Evolutionary conservation across 2,797 vertebrate species (phyloP).

Genomic region (Urophycis tenuis): DNA sequence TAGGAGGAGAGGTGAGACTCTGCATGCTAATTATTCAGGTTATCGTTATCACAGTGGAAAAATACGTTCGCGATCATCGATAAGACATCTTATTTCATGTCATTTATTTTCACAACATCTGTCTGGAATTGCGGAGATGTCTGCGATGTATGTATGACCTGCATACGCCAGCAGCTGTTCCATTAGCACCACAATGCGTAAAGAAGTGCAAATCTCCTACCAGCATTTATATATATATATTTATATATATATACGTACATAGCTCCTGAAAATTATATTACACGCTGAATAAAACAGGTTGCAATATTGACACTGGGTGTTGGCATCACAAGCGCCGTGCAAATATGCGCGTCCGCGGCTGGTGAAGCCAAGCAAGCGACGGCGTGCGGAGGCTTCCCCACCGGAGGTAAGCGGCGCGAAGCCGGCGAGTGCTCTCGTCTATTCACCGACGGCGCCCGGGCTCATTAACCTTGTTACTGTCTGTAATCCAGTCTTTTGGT

Average conservation of each 20-base stretch:
- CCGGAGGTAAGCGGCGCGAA: not conserved
- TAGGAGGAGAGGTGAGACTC: constrained; percentile 23
- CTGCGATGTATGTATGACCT: no score
- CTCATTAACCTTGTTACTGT: not conserved
- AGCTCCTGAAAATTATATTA: not conserved
- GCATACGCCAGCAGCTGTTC: no score
- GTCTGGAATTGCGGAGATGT: not conserved
- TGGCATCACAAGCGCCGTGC: not conserved
- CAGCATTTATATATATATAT: not conserved
- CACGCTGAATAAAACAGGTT: not conserved
- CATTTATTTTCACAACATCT: not conserved
- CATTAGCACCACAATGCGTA: no score
- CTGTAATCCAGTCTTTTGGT: not conserved
- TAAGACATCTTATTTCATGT: not conserved
- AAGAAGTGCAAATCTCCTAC: not conserved
- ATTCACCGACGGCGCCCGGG: not conserved
- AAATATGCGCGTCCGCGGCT: not conserved
- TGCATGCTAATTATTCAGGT: not conserved
- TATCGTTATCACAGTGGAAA: constrained; percentile 32
- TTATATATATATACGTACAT: not conserved
- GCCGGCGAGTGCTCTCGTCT: not conserved
- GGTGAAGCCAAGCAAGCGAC: not conserved
- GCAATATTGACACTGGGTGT: not conserved
- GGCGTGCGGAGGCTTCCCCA: not conserved
- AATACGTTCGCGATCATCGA: not conserved